These are phyloP conservation scores for Ellobius talpinus DNA, from an alignment of 2,113 vertebrate species.

Conservation along the genomic window DNA sequence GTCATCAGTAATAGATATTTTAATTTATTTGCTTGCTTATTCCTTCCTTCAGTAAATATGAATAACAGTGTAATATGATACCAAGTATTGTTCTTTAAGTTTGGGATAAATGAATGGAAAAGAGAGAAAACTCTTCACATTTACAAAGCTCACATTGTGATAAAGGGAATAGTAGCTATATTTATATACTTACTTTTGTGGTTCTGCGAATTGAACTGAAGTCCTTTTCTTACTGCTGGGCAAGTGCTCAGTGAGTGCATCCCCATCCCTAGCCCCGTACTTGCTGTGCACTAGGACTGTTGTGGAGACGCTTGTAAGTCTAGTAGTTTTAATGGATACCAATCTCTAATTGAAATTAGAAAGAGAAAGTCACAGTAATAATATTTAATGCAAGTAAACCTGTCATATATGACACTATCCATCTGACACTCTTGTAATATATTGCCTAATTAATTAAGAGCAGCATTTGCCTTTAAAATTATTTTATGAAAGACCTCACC, in stretches of 20 bases:
- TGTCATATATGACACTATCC: neutral
- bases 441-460: no score
- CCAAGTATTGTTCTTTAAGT: neutral
- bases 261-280: no score
- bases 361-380: neutral
- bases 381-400: neutral
- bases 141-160: neutral
- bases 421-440: neutral
- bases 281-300: neutral
- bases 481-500: slow-evolving; percentile 15
- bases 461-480: slow-evolving; percentile 45
- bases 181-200: neutral
- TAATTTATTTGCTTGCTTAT: slow-evolving; percentile 22
- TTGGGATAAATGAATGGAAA: neutral
- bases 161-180: neutral
- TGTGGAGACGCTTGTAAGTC: neutral
- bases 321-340: neutral
- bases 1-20: slow-evolving; percentile 40
- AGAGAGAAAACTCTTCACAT: neutral
- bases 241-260: neutral
- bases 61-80: neutral
- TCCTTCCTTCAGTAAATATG: neutral
- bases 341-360: neutral
- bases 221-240: neutral
- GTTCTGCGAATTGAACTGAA: neutral